Evolutionary conservation across 1,140 invertebrate species (phyloP), one percentile per base, ranked within the genome.

Genomic region (Coelopa frigida): DNA sequence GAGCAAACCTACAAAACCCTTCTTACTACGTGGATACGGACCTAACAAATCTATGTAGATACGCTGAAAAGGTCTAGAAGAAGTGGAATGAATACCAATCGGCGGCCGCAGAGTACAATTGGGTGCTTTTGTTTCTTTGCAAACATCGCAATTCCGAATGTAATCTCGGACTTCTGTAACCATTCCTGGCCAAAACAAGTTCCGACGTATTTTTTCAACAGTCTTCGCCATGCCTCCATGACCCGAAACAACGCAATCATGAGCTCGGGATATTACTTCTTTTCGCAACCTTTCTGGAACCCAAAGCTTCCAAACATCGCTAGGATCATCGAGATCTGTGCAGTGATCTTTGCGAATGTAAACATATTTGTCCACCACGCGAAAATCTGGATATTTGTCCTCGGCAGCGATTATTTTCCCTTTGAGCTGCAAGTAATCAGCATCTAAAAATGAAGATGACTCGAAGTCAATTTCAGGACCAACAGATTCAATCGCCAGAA

Each of bases 211-310:
- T 12, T 20, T 17, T 17, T 41, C 36, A 6, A 50, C n/a, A 10
- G 49, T 50, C 37, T 46, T 42, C 4, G 11, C 20, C 10, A 50
- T 44, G 4, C 43, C 43, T 35, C 42, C 42, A 41, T 50, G 49
- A 27, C 37, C 37, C 3, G 36, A 17, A n/a, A 14, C 36, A 14
- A 39, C 31, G 4, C 14, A 10, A 7, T 26, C 15, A 14, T 50
- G 49, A 8, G 36, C 27, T 4, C 31, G 21, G 5, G 11, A 11
- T 10, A 50, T 33, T 21, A 35, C 10, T 20, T 39, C 43, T 2
- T 12, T 5, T 12, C 18, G 3, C 11, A 46, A 18, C 23, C 29
- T 32, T 1, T 12, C 3, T 32, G 49, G 49, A 17, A 50, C 31
- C 49, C 43, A 45, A 12, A 50, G 23, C 38, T 46, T 46, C 49